Conservation (phyloP, 23 tunicate genomes). For the Ciona savignyi region DNA sequence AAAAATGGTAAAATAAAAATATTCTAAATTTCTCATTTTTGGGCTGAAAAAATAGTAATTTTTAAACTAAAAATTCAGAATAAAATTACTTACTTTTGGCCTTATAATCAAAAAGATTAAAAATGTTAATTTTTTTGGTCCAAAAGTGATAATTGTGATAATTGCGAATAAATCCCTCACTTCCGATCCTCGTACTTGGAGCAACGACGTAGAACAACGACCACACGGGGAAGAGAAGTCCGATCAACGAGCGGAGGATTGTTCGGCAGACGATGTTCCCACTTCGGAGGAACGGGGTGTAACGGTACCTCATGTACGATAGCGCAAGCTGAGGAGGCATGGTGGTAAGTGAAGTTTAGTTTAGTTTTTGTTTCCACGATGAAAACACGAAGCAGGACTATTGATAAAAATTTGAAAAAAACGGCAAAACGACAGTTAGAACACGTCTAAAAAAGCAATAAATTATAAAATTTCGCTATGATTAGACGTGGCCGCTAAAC, state of each 20-base stretch:
- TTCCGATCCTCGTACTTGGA: conserved; percentile 35
- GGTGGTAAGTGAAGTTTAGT: no score
- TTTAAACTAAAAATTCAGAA: no score
- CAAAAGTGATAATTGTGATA: background rate
- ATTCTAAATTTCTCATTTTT: no score
- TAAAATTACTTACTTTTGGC: background rate
- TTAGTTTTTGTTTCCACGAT: no score
- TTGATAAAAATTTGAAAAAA: no score
- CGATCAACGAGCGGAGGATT: conserved; percentile 19
- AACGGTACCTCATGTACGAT: conserved; percentile 62
- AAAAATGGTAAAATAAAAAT: no score
- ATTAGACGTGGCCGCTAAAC: no score
- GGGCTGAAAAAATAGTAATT: no score
- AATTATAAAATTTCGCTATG: no score
- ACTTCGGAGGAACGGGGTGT: conserved; percentile 20
- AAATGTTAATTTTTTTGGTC: background rate
- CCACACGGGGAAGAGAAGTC: conserved; percentile 64
- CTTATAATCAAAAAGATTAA: background rate
- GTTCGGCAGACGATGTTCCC: background rate
- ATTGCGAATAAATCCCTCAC: conserved; percentile 24
- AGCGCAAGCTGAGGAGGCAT: conserved; percentile 58
- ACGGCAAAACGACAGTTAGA: no score
- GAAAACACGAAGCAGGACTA: no score
- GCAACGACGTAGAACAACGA: conserved; percentile 55
- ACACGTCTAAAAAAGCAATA: no score